Conservation (phyloP, 2,113 vertebrate genomes). For the Tetraodon nigroviridis region DNA sequence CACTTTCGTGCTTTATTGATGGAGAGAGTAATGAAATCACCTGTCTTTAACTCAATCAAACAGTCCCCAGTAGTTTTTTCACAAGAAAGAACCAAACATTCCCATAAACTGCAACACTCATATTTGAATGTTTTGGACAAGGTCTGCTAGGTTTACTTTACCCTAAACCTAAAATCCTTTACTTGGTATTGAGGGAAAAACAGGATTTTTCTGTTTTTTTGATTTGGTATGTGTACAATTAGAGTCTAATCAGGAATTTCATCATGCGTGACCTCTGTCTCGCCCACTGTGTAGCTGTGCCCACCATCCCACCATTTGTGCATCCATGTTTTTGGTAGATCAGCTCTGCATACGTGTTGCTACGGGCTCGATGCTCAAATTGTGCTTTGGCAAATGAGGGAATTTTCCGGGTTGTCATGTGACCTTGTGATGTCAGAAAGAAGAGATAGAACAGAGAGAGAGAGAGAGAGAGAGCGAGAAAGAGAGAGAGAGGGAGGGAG, state of each 20-base stretch:
- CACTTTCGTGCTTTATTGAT: too few relatives aligned
- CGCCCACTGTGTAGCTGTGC: conserved; percentile 31
- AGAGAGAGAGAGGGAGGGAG: conserved; percentile 24
- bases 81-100: too few relatives aligned
- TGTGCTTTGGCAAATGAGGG: conserved; percentile 65
- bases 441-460: conserved; percentile 34
- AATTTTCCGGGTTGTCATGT: conserved; percentile 56
- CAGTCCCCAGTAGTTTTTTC: too few relatives aligned
- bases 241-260: conserved; percentile 12
- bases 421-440: conserved; percentile 69
- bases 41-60: too few relatives aligned
- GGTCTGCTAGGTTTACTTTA: too few relatives aligned
- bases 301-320: conserved; percentile 30
- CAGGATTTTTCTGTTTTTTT: too few relatives aligned
- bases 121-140: too few relatives aligned
- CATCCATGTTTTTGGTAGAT: not conserved
- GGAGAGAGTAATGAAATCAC: too few relatives aligned
- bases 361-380: conserved; percentile 53
- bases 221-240: not conserved
- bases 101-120: too few relatives aligned
- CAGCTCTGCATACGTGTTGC: conserved; percentile 37
- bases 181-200: too few relatives aligned
- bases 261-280: conserved; percentile 19
- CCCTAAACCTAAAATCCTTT: too few relatives aligned
- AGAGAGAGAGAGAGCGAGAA: conserved; percentile 5